These are phyloP conservation scores for Puffinus mauretanicus DNA, from an alignment of 2,113 vertebrate species.

Conservation along the genomic window DNA sequence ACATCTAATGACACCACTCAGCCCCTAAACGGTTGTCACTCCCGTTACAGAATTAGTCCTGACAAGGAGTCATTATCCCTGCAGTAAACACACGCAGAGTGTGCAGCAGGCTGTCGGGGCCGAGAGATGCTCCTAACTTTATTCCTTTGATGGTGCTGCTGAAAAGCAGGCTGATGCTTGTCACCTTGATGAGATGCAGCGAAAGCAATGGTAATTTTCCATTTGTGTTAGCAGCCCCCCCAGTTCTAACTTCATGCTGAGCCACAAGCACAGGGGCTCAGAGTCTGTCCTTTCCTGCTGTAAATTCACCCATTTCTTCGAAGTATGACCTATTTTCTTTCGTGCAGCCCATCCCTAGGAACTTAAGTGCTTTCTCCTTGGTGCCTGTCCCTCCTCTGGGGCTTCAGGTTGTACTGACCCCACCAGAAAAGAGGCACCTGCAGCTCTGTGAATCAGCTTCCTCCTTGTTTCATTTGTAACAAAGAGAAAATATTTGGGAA, in stretches of 20 bases:
- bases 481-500: not conserved
- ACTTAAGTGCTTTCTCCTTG: not conserved
- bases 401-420: not conserved
- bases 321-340: not conserved
- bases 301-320: not conserved
- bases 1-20: constrained; percentile 28
- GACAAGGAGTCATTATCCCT: constrained; percentile 39
- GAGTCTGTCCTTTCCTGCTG: not conserved
- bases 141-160: not conserved
- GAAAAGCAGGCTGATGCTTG: not conserved
- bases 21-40: constrained; percentile 51
- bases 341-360: not conserved
- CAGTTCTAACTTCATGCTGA: not conserved
- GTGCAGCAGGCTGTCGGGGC: not conserved
- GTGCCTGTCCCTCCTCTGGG: not conserved
- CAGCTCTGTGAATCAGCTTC: not conserved
- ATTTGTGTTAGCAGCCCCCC: not conserved
- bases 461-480: not conserved
- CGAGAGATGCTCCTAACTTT: not conserved
- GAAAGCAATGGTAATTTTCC: not conserved
- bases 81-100: not conserved
- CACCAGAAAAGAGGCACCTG: not conserved
- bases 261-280: not conserved
- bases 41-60: constrained; percentile 14
- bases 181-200: not conserved